phyloP scores from a whole-genome alignment of 92 coral and sea anemone species.

The Palythoa caribaeorum region DNA sequence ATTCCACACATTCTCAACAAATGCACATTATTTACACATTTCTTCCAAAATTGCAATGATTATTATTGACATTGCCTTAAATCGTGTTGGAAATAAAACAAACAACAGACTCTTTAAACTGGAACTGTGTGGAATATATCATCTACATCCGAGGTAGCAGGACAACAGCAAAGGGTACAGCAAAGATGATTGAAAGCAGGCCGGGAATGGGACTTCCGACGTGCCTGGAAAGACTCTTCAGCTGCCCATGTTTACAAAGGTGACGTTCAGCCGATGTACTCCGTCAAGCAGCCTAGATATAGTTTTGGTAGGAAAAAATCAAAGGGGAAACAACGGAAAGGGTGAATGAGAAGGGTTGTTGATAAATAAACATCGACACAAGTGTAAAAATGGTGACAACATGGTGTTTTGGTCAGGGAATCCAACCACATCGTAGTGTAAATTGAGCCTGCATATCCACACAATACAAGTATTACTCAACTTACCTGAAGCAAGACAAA shows the following conservation, averaged over 20 bases:
- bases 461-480: neutral
- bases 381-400: slow-evolving; percentile 37
- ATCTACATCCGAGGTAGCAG: slow-evolving; percentile 43
- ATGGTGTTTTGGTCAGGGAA: slow-evolving; percentile 38
- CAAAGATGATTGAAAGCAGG: slow-evolving; percentile 71
- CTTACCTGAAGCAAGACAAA: slow-evolving; percentile 33
- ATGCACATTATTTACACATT: neutral
- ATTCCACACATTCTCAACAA: neutral
- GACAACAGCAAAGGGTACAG: slow-evolving; percentile 73
- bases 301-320: slow-evolving; percentile 88
- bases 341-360: slow-evolving; percentile 65
- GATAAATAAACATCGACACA: neutral
- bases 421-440: slow-evolving; percentile 6
- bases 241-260: slow-evolving; percentile 78
- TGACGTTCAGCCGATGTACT: slow-evolving; percentile 96
- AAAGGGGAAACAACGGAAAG: slow-evolving; percentile 89
- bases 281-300: slow-evolving; percentile 89
- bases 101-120: neutral
- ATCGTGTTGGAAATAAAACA: neutral
- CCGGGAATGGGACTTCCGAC: slow-evolving; percentile 68
- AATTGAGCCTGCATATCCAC: slow-evolving; percentile 16
- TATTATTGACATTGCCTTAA: neutral
- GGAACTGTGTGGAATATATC: slow-evolving; percentile 35
- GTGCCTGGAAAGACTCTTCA: slow-evolving; percentile 83
- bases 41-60: neutral